These are phyloP conservation scores for Drosophila subquinaria DNA, from an alignment of 2,888 invertebrate genomes.

Conservation along the genomic window DNA sequence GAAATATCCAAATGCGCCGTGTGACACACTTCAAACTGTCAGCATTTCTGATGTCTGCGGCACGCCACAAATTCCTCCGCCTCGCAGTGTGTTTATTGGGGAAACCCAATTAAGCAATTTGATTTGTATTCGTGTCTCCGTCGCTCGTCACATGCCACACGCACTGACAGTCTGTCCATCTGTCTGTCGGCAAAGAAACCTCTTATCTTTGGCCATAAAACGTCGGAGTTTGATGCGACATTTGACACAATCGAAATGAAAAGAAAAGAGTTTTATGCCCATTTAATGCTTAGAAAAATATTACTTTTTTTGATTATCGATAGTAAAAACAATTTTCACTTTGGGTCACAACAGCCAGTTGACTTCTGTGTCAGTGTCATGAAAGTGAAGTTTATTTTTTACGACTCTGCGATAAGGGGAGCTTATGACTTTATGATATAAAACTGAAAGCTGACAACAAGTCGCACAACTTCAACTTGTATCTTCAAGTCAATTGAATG, in stretches of 20 bases:
- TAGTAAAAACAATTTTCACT: constrained; percentile 76
- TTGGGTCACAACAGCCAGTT: constrained; percentile 59
- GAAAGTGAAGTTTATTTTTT: constrained; percentile 26
- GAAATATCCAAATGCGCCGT: constrained; percentile 53
- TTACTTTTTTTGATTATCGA: constrained; percentile 63
- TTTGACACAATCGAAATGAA: constrained; percentile 43
- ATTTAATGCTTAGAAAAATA: constrained; percentile 30
- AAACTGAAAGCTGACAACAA: constrained; percentile 21
- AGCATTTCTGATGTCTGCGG: constrained; percentile 59
- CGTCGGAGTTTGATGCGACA: constrained; percentile 42
- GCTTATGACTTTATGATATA: constrained; percentile 27
- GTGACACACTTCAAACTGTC: constrained; percentile 76
- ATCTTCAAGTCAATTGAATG: constrained; percentile 2
- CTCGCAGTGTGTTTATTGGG: neutral
- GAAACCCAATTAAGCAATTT: constrained; percentile 77
- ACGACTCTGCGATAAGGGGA: constrained; percentile 14
- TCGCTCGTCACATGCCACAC: constrained; percentile 48
- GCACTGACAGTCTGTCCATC: constrained; percentile 21
- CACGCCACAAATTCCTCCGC: constrained; percentile 28
- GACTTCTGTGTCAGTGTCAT: constrained; percentile 47
- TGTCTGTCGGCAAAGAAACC: constrained; percentile 23
- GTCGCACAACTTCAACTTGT: neutral
- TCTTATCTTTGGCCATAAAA: constrained; percentile 59
- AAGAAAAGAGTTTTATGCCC: constrained; percentile 34
- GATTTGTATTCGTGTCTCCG: constrained; percentile 49